A percentile compares a stretch with the other conserved stretches of the same genome.
These are phyloP conservation scores for Drosophila anomelani DNA, from an alignment of 2,888 invertebrate genomes.

Conservation along the genomic window DNA sequence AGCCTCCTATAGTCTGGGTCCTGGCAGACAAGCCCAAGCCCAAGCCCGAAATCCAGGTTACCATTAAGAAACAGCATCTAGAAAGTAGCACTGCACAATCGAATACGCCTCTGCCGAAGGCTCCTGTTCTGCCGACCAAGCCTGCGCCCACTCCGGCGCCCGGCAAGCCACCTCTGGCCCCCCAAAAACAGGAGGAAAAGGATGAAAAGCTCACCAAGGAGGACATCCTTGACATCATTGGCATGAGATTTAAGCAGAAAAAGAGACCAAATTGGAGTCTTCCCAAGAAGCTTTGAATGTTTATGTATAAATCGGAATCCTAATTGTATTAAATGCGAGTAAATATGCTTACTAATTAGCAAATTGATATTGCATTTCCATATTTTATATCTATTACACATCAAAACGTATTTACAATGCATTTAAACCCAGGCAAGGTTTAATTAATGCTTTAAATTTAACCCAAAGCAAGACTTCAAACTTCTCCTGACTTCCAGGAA, in stretches of 20 bases:
- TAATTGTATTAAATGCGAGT: not conserved
- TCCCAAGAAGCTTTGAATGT: too few species aligned
- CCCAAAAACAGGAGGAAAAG: conserved; percentile 23
- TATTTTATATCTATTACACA: not conserved
- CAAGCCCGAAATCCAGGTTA: conserved; percentile 6
- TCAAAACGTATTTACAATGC: not conserved
- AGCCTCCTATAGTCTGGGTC: conserved; percentile 31
- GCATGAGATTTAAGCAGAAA: conserved; percentile 29
- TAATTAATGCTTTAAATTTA: not conserved
- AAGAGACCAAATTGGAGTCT: not conserved
- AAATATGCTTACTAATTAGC: not conserved
- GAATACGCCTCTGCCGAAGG: not conserved
- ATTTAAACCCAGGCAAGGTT: not conserved
- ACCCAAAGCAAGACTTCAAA: not conserved
- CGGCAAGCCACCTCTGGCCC: conserved; percentile 6
- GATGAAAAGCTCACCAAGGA: conserved; percentile 59
- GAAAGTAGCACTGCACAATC: not conserved
- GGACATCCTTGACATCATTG: conserved; percentile 64
- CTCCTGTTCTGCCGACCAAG: conserved; percentile 13
- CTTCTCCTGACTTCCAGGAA: not conserved
- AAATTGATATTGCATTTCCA: too few species aligned
- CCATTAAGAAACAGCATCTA: conserved; percentile 47
- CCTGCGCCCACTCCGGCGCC: not conserved
- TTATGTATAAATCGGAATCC: not conserved
- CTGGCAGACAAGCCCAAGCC: not conserved